Evolutionary conservation across 2,797 vertebrate species (phyloP).

Genomic region (Channallabes apus): DNA sequence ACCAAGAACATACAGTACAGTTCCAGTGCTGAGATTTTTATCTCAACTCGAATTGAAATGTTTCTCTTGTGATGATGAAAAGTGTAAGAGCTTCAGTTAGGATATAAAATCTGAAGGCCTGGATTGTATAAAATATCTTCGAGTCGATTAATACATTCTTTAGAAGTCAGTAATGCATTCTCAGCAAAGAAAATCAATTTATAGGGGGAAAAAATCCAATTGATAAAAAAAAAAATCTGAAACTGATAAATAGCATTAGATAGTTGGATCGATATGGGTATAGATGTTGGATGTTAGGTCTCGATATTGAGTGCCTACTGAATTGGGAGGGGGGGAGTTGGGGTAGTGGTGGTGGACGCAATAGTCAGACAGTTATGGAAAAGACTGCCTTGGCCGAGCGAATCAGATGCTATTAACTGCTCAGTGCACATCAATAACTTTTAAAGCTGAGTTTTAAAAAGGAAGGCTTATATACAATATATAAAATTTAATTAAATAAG

Average conservation of each 20-base stretch:
- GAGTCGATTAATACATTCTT: not conserved
- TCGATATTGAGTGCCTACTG: not conserved
- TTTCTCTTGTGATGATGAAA: not conserved
- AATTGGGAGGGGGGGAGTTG: too few relatives aligned
- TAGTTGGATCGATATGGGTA: not conserved
- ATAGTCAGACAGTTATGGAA: not conserved
- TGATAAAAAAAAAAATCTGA: not conserved
- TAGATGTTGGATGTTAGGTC: too few relatives aligned
- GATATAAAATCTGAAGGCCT: not conserved
- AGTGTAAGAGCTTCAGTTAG: not conserved
- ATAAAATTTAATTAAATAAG: too few relatives aligned
- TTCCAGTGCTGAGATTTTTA: conserved; percentile 22
- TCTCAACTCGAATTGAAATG: not conserved
- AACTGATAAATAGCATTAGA: not conserved
- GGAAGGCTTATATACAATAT: not conserved
- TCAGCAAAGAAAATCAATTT: not conserved
- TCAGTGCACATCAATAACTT: not conserved
- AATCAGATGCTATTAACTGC: not conserved
- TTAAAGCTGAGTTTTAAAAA: not conserved
- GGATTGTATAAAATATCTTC: not conserved
- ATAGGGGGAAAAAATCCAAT: not conserved
- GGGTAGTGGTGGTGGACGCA: not conserved
- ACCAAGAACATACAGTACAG: conserved; percentile 24
- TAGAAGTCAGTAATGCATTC: conserved; percentile 1
- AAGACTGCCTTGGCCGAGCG: not conserved